Conservation (phyloP, 2,888 invertebrate genomes). For the Aspidiotus destructor region DNA sequence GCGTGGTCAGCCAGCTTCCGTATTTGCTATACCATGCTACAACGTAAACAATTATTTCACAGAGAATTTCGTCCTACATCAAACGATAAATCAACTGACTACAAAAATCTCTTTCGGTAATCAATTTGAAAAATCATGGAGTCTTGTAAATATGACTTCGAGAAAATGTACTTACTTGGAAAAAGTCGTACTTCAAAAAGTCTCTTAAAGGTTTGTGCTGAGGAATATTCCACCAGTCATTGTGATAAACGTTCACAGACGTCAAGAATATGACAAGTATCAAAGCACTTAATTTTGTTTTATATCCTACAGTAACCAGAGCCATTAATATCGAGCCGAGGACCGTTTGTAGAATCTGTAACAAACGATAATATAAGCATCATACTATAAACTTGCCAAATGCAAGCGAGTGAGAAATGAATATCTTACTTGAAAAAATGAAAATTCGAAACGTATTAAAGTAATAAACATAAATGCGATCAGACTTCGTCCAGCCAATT, state of each 20-base stretch:
- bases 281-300: slow-evolving; percentile 94
- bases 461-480: slow-evolving; percentile 99
- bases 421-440: slow-evolving; percentile 63
- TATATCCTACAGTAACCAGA: slow-evolving; percentile 92
- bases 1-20: too few relatives aligned
- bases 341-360: slow-evolving; percentile 79
- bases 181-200: slow-evolving; percentile 99
- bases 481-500: slow-evolving; percentile 87
- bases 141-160: neutral
- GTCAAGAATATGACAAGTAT: slow-evolving; percentile 81
- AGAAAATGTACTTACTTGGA: slow-evolving; percentile 65
- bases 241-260: slow-evolving; percentile 89
- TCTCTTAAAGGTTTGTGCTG: slow-evolving; percentile 91
- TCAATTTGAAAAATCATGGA: slow-evolving; percentile 3
- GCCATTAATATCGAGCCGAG: slow-evolving; percentile 91
- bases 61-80: too few relatives aligned
- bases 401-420: neutral
- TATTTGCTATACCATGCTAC: too few relatives aligned
- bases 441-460: slow-evolving; percentile 83
- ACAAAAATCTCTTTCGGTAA: too few relatives aligned
- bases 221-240: slow-evolving; percentile 97
- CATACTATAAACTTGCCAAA: neutral
- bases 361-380: slow-evolving; percentile 35
- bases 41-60: too few relatives aligned
- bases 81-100: too few relatives aligned